Evolutionary conservation across 2,113 vertebrate genomes (phyloP).

Genomic region (Toxotes chatareus): DNA sequence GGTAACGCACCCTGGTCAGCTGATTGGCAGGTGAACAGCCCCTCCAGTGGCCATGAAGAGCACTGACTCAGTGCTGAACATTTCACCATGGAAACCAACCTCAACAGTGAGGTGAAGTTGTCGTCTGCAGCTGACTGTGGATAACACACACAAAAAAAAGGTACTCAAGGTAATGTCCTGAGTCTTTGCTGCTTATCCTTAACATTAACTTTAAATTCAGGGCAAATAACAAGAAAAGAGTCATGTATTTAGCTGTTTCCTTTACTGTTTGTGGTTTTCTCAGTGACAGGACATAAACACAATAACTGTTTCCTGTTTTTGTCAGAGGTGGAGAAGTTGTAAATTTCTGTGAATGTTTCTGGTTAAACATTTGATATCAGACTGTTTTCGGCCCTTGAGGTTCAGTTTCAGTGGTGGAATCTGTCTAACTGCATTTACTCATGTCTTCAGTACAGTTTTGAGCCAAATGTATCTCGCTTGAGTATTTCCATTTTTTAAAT

Average conservation of each 20-base stretch:
- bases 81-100: conserved; percentile 63
- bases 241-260: background rate
- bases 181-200: background rate
- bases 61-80: background rate
- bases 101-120: conserved; percentile 59
- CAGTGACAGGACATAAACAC: background rate
- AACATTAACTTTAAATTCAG: background rate
- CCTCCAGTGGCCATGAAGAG: conserved; percentile 25
- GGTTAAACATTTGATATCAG: background rate
- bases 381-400: background rate
- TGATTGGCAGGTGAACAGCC: conserved; percentile 28
- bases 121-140: conserved; percentile 46
- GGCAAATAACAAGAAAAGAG: background rate
- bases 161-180: conserved; percentile 43
- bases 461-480: background rate
- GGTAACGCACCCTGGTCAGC: background rate
- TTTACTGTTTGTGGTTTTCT: background rate
- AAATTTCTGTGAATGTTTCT: background rate
- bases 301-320: background rate
- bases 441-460: background rate
- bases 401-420: background rate
- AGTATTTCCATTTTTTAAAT: background rate
- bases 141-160: background rate
- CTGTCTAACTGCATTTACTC: background rate
- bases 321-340: background rate